Evolutionary conservation across 2,888 invertebrate genomes (phyloP).

Genomic region (Apoda limacodes): DNA sequence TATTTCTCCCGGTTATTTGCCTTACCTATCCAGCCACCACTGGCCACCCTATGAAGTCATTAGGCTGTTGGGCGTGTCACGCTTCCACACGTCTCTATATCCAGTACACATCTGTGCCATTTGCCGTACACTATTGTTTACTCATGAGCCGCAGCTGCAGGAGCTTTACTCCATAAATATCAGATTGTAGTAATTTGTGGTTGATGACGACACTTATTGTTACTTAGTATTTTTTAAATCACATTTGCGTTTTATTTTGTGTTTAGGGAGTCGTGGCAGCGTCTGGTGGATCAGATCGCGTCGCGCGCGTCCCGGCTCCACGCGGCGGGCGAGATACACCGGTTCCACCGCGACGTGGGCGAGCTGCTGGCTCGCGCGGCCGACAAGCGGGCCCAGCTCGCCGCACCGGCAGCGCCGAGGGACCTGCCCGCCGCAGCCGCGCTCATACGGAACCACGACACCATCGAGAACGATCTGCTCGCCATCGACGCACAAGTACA

Average conservation of each 20-base stretch:
- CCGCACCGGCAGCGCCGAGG: slow-evolving; percentile 75
- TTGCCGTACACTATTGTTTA: no score
- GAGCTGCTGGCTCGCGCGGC: slow-evolving; percentile 89
- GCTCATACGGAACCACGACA: slow-evolving; percentile 88
- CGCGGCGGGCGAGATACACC: slow-evolving; percentile 96
- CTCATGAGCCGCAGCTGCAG: no score
- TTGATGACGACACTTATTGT: no score
- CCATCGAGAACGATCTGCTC: slow-evolving; percentile 89
- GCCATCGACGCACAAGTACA: slow-evolving; percentile 91
- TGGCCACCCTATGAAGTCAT: no score
- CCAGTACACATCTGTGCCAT: no score
- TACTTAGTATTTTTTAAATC: no score
- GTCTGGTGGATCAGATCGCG: slow-evolving; percentile 86
- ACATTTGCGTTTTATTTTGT: not conserved
- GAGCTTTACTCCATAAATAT: no score
- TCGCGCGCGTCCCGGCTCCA: slow-evolving; percentile 87
- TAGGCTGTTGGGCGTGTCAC: no score
- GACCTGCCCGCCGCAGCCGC: slow-evolving; percentile 90
- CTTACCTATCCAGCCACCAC: no score
- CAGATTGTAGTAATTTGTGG: no score
- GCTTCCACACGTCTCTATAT: no score
- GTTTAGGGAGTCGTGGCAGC: slow-evolving; percentile 84
- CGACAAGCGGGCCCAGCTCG: slow-evolving; percentile 88
- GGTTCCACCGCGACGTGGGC: slow-evolving; percentile 95
- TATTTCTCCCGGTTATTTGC: no score